These are phyloP conservation scores for Saccostrea cuccullata DNA, from an alignment of 1,140 invertebrate genomes.

Conservation along the genomic window DNA sequence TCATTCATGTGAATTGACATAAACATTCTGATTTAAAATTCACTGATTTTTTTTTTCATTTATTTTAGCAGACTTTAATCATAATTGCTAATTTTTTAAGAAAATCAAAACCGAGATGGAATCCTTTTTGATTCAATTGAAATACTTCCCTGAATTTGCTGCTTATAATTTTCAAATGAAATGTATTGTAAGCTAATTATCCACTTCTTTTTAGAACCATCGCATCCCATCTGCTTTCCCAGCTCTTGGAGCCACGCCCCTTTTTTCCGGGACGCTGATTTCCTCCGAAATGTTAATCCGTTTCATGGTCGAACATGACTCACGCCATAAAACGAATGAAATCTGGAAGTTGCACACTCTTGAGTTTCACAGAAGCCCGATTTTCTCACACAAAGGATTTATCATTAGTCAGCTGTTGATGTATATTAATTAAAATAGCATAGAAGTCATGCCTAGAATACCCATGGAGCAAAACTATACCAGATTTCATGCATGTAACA, in stretches of 20 bases:
- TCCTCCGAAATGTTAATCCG: neutral
- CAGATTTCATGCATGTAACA: neutral
- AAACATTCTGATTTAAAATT: no score
- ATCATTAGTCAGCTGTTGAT: conserved; percentile 28
- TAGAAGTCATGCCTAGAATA: conserved; percentile 19
- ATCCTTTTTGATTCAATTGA: no score
- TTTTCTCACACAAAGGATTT: conserved; percentile 3
- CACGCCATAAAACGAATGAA: neutral
- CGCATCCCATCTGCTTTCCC: neutral
- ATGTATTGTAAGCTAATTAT: no score
- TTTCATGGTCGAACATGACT: conserved; percentile 3
- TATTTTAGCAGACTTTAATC: no score
- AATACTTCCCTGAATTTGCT: no score
- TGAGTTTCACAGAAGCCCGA: conserved; percentile 5
- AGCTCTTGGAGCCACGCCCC: neutral
- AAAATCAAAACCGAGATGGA: no score
- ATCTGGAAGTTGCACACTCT: neutral
- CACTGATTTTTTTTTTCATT: no score
- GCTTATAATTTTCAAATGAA: no score
- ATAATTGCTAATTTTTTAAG: no score
- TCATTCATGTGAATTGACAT: no score
- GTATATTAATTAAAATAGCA: conserved; percentile 27
- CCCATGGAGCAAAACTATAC: conserved; percentile 9
- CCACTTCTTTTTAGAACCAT: neutral
- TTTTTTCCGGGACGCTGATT: conserved; percentile 1